Evolutionary conservation across 2,113 vertebrate species (phyloP), one percentile per base, ranked within the genome.

Genomic region (Sisor rabdophorus): DNA sequence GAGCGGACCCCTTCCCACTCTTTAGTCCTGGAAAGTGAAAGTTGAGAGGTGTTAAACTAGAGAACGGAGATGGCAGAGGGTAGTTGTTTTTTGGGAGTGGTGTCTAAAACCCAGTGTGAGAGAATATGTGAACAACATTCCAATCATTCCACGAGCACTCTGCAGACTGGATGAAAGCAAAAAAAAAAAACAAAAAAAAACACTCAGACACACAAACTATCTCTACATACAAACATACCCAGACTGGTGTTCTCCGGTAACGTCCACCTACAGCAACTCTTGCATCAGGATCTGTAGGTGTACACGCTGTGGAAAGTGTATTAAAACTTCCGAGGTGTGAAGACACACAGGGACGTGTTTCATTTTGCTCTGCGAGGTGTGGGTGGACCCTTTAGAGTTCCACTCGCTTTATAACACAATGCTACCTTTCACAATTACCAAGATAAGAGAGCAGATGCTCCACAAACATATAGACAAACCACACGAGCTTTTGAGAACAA

Each of bases 101-200:
- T 55, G 79, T 72, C 77, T 73, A 73, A 80, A 36, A 56, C 54
- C 20, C 54, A 56, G 54, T 56, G 40, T 48, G 77, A 72, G 44
- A 55, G 82, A 77, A 72, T 58, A 82, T 78, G 82, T 79, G 78
- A 76, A 78, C 84, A 87, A 86, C 91, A 92, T 92, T 91, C 91
- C 89, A 87, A 83, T 87, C 90, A 91, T 92, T 92, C 90, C 88
- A 89, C n/a, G 82, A 81, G 85, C 55, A 6, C 83, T 89, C 82
- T 89, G 84, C 83, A 74, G 26, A 83, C 79, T 84, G 82, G 86
- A 87, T 71, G 72, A 84, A 81, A 81, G 77, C 20, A 40, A 58
- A 50, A 28, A 70, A 48, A 58, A 53, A 36, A 26, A 32, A 50
- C 32, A 48, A 53, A 83, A 60, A 77, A 53, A 76, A 77, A 73